Percentiles rank a stretch among this genome's conserved stretches.
Conservation (phyloP, 2,888 invertebrate genomes). For the Diaprepes abbreviatus region DNA sequence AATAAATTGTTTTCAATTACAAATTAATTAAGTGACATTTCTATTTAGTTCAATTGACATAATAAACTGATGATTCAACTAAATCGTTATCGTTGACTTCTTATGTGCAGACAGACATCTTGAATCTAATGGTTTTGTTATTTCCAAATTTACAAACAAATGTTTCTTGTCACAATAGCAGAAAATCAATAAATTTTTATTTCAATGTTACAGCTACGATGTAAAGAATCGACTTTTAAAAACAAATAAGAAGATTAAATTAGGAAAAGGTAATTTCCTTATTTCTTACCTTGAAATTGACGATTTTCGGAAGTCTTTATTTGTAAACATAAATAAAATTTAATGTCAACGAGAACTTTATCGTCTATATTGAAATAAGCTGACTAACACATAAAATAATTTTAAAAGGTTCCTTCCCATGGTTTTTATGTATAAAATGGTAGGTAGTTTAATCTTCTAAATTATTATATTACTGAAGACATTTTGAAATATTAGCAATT, state of each 20-base stretch:
- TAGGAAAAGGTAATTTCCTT: conserved; percentile 9
- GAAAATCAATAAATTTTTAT: conserved; percentile 2
- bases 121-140: neutral
- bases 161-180: neutral
- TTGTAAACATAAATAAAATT: neutral
- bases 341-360: no score
- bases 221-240: neutral
- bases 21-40: conserved; percentile 48
- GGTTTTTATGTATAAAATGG: neutral
- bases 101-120: neutral
- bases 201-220: conserved; percentile 3
- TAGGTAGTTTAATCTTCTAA: neutral
- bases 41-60: conserved; percentile 47
- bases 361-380: neutral
- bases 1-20: conserved; percentile 48
- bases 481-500: neutral
- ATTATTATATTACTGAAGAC: neutral
- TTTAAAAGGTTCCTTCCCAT: neutral
- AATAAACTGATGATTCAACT: conserved; percentile 44
- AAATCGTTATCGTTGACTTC: conserved; percentile 27
- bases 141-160: neutral
- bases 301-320: conserved; percentile 3
- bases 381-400: neutral
- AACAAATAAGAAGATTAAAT: neutral
- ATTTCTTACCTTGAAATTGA: conserved; percentile 4